These are phyloP conservation scores for Acrocephalus kingi DNA, from an alignment of 2,113 vertebrate species.

Conservation along the genomic window DNA sequence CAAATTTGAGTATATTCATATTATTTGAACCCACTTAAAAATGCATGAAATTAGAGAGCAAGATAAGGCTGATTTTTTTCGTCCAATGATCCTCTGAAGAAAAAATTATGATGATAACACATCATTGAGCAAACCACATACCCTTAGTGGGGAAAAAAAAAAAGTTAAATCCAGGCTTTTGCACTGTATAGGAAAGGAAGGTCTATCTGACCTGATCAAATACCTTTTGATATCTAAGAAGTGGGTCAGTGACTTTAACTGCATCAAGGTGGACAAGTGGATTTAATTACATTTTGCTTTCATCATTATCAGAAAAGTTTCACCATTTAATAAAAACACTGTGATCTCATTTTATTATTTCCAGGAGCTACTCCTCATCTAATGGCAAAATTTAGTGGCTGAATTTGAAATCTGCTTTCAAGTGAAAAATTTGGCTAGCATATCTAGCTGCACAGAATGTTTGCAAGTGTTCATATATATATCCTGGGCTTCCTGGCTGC, in stretches of 20 bases:
- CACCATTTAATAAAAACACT: not conserved
- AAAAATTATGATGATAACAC: not conserved
- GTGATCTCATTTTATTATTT: slow-evolving; percentile 52
- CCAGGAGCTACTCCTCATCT: slow-evolving; percentile 30
- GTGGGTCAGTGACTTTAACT: not conserved
- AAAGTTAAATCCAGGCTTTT: not conserved
- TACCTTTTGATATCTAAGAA: not conserved
- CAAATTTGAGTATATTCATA: not conserved
- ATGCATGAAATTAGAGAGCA: not conserved
- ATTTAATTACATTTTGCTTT: slow-evolving; percentile 56
- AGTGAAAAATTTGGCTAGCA: not conserved
- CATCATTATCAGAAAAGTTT: slow-evolving; percentile 33
- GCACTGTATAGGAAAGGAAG: not conserved
- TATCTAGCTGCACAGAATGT: not conserved
- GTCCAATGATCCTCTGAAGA: not conserved
- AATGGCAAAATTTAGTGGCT: not conserved
- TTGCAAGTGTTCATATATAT: not conserved
- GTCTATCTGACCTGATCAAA: not conserved
- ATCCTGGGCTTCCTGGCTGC: not conserved
- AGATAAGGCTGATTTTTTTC: not conserved
- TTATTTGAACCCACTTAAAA: not conserved
- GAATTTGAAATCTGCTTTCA: slow-evolving; percentile 20
- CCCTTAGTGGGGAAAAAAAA: accelerated
- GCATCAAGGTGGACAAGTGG: not conserved
- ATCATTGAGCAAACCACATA: not conserved